Evolutionary conservation across 1,140 invertebrate species (phyloP).

Genomic region (Drosophila repleta): DNA sequence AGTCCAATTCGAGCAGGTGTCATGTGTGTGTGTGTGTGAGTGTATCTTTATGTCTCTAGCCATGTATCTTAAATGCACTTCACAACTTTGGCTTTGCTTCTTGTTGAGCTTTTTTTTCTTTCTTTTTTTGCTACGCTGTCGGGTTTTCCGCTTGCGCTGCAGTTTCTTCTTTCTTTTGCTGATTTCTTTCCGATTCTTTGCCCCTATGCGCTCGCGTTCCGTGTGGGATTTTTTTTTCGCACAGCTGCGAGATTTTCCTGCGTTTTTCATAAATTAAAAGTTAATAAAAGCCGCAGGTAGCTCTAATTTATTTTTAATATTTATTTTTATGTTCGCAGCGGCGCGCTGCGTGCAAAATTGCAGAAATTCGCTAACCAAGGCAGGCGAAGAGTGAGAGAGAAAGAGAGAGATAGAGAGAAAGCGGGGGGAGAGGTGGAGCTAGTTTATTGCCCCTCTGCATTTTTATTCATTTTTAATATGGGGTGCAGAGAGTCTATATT

Average conservation of each 20-base stretch:
- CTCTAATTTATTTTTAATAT: conserved; percentile 80
- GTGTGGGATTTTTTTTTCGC: conserved; percentile 19
- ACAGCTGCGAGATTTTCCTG: conserved; percentile 46
- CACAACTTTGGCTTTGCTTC: conserved; percentile 24
- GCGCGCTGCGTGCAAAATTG: conserved; percentile 62
- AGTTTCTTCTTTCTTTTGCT: background rate
- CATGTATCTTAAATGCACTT: conserved; percentile 11
- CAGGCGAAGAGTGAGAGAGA: background rate
- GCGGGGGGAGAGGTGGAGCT: background rate
- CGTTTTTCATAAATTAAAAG: conserved; percentile 75
- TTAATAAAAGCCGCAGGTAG: conserved; percentile 74
- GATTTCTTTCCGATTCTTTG: conserved; percentile 3
- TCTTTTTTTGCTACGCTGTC: conserved; percentile 1
- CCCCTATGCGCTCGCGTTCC: conserved; percentile 11
- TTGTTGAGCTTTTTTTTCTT: conserved; percentile 27
- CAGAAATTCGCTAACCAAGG: conserved; percentile 19
- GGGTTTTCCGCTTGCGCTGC: conserved; percentile 52
- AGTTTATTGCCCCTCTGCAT: conserved; percentile 29
- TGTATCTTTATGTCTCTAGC: conserved; percentile 3
- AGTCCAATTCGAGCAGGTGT: conserved; percentile 1
- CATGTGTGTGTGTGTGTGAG: background rate
- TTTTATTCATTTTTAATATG: conserved; percentile 75
- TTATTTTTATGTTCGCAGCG: conserved; percentile 66
- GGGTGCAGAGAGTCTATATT: conserved; percentile 23
- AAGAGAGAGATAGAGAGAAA: background rate